Evolutionary conservation across 2,113 vertebrate genomes (phyloP), one percentile per base, ranked within the genome.

Genomic region (Mormyrus iriodes): DNA sequence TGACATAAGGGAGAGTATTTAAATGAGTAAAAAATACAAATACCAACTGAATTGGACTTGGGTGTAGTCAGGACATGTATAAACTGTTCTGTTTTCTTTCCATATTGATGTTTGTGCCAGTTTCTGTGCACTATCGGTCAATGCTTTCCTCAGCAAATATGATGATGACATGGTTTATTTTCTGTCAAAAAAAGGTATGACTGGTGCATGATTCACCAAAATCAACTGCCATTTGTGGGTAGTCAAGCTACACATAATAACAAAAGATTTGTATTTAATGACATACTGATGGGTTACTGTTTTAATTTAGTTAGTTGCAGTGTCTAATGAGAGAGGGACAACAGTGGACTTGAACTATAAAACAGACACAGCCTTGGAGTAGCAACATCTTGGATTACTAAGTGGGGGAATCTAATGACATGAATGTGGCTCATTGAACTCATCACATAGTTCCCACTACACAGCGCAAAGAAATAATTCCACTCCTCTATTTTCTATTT

Each of bases 401-500:
- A 85, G 17, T 35, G 51, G 15, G 27, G 12, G 27, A 24, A 49
- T 27, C 15, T 87, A 55, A 87, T 87, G 51, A 52, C 49, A 55
- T 55, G 51, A 48, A 87, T 39, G 10, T 15, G 31, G 85, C 85
- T 87, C 27, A 24, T 53, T 53, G n/a, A 53, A 27, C 31, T 35
- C 49, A 86, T 87, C 85, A 55, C 31, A 39, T 17, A 55, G 51
- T 35, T 39, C 51, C 17, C 19, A 9, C 52, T 87, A 55, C 52
- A 87, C 51, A 55, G 85, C 13, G 7, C 13, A 52, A n/a, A 87
- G 51, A 31, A 13, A 53, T 42, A 27, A 53, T 87, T 87, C 49
- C 85, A n/a, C 49, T 86, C 85, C 85, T 31, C 21, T 35, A 88
- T 10, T 53, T 31, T 88, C 73, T 82, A 76, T 88, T 84, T 42